Conservation (phyloP, 2,888 invertebrate species). For the Alloscopus bannaensis region DNA sequence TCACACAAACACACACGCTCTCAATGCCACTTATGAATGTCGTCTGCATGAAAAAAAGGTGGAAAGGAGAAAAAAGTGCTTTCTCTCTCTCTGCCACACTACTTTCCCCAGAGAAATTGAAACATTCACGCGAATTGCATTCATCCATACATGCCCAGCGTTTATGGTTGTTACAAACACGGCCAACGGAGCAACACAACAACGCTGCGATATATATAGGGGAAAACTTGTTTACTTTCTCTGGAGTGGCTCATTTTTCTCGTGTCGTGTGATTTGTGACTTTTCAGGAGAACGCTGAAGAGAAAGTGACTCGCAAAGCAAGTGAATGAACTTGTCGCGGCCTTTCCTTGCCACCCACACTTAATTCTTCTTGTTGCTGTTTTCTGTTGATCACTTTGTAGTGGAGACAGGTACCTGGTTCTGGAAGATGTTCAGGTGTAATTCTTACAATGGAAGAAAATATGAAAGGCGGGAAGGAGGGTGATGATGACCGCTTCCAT, state of each 20-base stretch:
- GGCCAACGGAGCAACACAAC: too few species aligned
- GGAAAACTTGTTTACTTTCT: slow-evolving; percentile 19
- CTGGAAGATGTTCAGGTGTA: too few species aligned
- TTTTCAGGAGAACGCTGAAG: neutral
- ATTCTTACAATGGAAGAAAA: too few species aligned
- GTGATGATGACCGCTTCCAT: too few species aligned
- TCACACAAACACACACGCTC: too few species aligned
- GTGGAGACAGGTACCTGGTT: too few species aligned
- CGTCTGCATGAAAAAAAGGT: neutral
- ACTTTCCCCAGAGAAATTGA: slow-evolving; percentile 42
- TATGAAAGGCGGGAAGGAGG: too few species aligned
- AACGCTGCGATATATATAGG: too few species aligned
- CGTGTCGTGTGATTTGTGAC: slow-evolving; percentile 19
- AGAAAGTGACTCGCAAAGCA: neutral
- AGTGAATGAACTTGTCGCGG: slow-evolving; percentile 16
- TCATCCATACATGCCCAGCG: slow-evolving; percentile 21
- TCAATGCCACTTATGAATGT: slow-evolving; percentile 40
- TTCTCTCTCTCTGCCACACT: neutral
- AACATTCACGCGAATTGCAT: slow-evolving; percentile 44
- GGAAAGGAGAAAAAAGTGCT: slow-evolving; percentile 1
- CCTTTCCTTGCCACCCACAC: too few species aligned
- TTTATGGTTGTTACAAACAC: too few species aligned
- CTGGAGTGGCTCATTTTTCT: slow-evolving; percentile 40
- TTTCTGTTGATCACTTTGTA: too few species aligned
- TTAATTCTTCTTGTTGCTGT: too few species aligned